Base-by-base conservation (phyloP, 2,113 vertebrate genomes). In the Grallaria varia region DNA sequence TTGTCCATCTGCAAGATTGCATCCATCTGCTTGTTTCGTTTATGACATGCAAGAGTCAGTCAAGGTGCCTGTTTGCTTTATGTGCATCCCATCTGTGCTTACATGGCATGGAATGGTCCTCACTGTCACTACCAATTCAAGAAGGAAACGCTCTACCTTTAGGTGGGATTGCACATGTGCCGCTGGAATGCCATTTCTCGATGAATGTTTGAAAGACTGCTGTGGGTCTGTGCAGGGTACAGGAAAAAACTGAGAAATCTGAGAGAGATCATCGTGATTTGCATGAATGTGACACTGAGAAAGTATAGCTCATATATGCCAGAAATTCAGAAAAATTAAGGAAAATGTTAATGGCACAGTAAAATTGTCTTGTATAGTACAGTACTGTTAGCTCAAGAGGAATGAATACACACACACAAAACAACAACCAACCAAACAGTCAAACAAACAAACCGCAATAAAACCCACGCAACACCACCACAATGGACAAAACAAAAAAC, bases 101-200 rank as follows among this genome's bases (percentile, higher is more conserved):
- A 2, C 31, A 19, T 9, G 14, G 3, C n/a, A 9, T 5, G 35
- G 14, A 50, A 10, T 7, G 7, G 45, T 44, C 30, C 35, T 20
- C 12, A 5, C 2, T 17, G 5, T 2, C n/a, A 31, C n/a, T 21
- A 14, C 17, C 45, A 30, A 0, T 23, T 37, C 47, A 14, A 33
- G 42, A 37, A 75, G 45, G 49, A 58, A 37, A 7, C 3, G 16
- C 37, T 37, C 50, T 60, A 39, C 12, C 17, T 45, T 58, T 7
- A 8, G 25, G 5, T 90, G 45, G 10, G 18, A 30, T 79, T 74
- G 39, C 35, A 39, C 6, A 1, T 39, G 3, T 16, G 23, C 31
- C 42, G 20, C 18, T 22, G 24, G 12, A 58, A 52, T 42, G 49
- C 15, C 49, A 31, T 60, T 86, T 74, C 52, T 39, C 24, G 14